Conservation (phyloP, 2,797 vertebrate species). For the Euphonia xanthogaster region DNA sequence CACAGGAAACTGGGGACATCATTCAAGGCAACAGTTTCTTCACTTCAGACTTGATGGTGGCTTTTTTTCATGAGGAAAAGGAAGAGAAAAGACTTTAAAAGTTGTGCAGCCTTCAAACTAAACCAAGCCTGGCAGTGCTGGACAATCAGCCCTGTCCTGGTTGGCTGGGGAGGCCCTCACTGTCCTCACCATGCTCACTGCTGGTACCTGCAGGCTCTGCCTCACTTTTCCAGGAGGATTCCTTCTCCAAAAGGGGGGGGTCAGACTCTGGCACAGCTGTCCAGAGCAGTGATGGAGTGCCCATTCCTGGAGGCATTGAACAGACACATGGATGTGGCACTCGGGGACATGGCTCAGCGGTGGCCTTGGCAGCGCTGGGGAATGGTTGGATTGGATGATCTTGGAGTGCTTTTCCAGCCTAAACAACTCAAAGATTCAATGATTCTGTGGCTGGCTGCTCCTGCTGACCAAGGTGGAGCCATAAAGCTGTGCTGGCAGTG, state of each 20-base stretch:
- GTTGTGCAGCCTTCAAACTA: background rate
- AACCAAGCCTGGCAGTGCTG: background rate
- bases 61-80: background rate
- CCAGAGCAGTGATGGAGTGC: background rate
- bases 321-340: background rate
- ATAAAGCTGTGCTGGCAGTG: background rate
- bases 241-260: background rate
- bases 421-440: background rate
- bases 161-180: background rate
- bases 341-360: fast-evolving
- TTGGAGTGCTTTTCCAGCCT: background rate
- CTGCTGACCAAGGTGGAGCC: background rate
- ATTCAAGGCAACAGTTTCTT: background rate
- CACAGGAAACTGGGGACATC: background rate
- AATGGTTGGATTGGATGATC: fast-evolving
- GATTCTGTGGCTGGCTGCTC: background rate
- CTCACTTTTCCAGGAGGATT: background rate
- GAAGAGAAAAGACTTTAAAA: background rate
- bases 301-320: background rate
- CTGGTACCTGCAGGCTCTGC: background rate
- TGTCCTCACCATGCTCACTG: background rate
- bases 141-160: background rate
- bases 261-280: background rate
- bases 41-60: background rate
- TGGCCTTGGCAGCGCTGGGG: fast-evolving